Percentiles rank a stretch among this genome's conserved stretches.
phyloP scores from a whole-genome alignment of 2,888 invertebrate species.

The Serripes groenlandicus region DNA sequence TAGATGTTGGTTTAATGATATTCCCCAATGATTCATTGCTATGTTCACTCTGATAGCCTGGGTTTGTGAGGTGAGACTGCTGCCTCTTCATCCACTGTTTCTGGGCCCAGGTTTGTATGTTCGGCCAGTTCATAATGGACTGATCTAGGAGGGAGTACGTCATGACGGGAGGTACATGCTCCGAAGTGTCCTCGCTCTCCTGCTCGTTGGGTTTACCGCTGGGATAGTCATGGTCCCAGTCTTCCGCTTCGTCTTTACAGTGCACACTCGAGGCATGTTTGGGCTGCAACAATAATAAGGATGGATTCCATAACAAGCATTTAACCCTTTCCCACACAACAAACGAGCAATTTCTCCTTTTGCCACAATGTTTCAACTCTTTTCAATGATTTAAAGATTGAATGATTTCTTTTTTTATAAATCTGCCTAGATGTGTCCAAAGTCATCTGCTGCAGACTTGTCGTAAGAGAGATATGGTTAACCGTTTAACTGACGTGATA shows the following conservation, averaged over 20 bases:
- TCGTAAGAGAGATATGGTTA: too few species aligned
- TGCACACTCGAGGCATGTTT: conserved; percentile 61
- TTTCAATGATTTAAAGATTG: too few species aligned
- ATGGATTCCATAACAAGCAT: too few species aligned
- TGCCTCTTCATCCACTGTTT: conserved; percentile 84
- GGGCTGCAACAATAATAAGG: conserved; percentile 41
- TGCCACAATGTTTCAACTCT: too few species aligned
- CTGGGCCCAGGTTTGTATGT: conserved; percentile 86
- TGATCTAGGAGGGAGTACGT: conserved; percentile 85
- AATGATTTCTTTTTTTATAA: too few species aligned
- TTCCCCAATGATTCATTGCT: conserved; percentile 62
- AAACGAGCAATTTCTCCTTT: too few species aligned
- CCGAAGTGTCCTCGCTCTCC: conserved; percentile 73
- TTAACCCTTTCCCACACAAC: too few species aligned
- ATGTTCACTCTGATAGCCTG: conserved; percentile 75
- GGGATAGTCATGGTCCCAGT: conserved; percentile 64
- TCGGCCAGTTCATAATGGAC: conserved; percentile 85
- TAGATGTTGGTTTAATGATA: conserved; percentile 13
- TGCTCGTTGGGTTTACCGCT: conserved; percentile 75
- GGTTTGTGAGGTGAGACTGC: conserved; percentile 48
- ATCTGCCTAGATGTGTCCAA: too few species aligned
- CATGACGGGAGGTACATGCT: conserved; percentile 77
- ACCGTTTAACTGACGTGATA: too few species aligned
- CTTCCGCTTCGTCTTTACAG: conserved; percentile 51
- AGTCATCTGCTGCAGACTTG: too few species aligned